Evolutionary conservation across 1,140 invertebrate species (phyloP), one percentile per base, ranked within the genome.

Genomic region (Pseudomyrmex pallidus): DNA sequence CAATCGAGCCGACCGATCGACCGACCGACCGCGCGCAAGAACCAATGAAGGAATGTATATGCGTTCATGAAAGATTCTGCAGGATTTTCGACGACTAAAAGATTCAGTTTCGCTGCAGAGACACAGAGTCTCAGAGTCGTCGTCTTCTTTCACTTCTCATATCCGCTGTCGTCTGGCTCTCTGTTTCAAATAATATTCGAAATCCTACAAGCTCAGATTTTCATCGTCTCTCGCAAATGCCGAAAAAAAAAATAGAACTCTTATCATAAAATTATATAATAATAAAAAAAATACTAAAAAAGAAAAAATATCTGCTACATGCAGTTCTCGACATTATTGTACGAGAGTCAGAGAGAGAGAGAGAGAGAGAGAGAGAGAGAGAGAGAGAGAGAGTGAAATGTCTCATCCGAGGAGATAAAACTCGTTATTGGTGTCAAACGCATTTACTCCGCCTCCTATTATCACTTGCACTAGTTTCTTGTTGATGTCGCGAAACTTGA

Each of bases 21-120:
- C 22, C 22, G 1, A 82, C 74, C 15, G 48, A 61, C n/a, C 17
- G 17, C 5, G 50, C 76, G 12, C n/a, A 54, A 50, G 50, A 63
- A 76, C 56, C 82, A 64, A 86, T 76, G 80, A 61, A 84, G 80
- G 73, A 84, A 84, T 86, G 35, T 35, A 86, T 48, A 56, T 64
- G 74, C 78, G 82, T 86, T 56, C 64, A 63, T 48, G 59, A 76
- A 72, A 72, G 80, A 83, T 83, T 83, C 63, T 50, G 44, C 62
- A 62, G 84, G 64, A 85, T 85, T 85, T 85, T 72, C 77, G 64
- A 48, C 57, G 44, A 77, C 72, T 59, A 82, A 20, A 73, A 83
- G 61, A 76, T 64, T 64, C 59, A 63, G 61, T 25, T 50, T 57
- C 35, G 25, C 8, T 48, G 50, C 54, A 70, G 66, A 35, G 35